These are phyloP conservation scores for Erannis defoliaria DNA, from an alignment of 2,888 invertebrate genomes.

Conservation along the genomic window DNA sequence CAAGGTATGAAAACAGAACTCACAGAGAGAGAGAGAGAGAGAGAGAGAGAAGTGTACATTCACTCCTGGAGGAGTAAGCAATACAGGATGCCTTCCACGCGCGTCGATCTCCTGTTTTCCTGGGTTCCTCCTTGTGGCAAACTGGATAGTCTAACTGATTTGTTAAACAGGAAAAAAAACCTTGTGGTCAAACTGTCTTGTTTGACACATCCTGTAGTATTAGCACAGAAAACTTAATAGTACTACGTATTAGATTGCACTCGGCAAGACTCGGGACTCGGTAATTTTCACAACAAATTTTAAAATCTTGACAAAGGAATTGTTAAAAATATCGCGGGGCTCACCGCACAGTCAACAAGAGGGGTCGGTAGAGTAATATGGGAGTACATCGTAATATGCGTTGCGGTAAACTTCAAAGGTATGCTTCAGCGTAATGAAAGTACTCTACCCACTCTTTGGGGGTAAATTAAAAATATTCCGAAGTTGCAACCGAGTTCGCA, in stretches of 20 bases:
- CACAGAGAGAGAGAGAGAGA: no score
- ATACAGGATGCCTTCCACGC: no score
- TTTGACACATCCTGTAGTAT: no score
- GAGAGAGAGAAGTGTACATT: no score
- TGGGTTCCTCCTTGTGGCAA: no score
- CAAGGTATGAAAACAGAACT: no score
- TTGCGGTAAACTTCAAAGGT: constrained; percentile 67
- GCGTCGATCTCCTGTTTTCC: no score
- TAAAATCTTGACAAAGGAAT: constrained; percentile 26
- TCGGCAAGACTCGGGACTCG: neutral
- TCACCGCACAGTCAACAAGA: constrained; percentile 35
- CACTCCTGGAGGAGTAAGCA: no score
- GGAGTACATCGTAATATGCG: constrained; percentile 49
- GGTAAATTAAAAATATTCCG: constrained; percentile 75
- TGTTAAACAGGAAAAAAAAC: no score
- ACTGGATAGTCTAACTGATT: no score
- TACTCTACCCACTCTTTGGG: constrained; percentile 50
- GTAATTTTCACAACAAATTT: constrained; percentile 5
- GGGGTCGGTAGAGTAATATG: constrained; percentile 45
- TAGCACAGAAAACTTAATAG: no score
- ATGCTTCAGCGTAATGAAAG: constrained; percentile 63
- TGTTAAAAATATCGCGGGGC: constrained; percentile 25
- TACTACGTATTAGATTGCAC: neutral
- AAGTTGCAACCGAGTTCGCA: constrained; percentile 56
- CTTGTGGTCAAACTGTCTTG: no score